Conservation (phyloP, 2,797 vertebrate species). For the Sarcoramphus papa region DNA sequence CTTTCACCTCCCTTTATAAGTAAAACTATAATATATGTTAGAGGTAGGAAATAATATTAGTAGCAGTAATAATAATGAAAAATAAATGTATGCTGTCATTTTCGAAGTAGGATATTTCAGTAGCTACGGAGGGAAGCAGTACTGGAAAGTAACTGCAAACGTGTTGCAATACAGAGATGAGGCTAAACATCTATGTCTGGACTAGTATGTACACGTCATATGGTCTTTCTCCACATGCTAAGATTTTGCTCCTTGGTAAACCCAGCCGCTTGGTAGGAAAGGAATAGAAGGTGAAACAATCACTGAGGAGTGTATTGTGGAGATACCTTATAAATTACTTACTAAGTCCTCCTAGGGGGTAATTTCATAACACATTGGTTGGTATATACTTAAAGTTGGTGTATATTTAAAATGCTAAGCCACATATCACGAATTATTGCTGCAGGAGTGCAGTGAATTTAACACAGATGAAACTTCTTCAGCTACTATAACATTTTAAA, state of each 20-base stretch:
- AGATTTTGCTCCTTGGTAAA: neutral
- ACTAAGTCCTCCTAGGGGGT: neutral
- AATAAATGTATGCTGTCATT: neutral
- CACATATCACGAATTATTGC: neutral
- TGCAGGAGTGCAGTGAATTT: neutral
- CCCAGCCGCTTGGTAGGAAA: neutral
- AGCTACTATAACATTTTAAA: neutral
- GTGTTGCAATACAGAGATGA: neutral
- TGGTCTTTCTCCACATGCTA: neutral
- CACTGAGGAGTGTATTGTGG: neutral
- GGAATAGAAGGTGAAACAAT: neutral
- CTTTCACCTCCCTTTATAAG: neutral
- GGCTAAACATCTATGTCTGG: neutral
- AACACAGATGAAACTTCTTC: neutral
- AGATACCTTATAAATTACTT: neutral
- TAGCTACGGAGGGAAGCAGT: neutral
- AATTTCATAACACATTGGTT: neutral
- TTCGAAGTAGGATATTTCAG: neutral
- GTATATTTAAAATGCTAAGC: neutral
- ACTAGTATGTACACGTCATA: too few species aligned
- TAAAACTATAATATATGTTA: neutral
- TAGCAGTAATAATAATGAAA: neutral
- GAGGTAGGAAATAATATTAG: neutral
- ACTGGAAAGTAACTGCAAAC: neutral
- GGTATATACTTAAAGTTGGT: neutral